Percentiles rank a stretch among this genome's conserved stretches.
Conservation (phyloP, 2,888 invertebrate species). For the Conops quadrifasciatus region DNA sequence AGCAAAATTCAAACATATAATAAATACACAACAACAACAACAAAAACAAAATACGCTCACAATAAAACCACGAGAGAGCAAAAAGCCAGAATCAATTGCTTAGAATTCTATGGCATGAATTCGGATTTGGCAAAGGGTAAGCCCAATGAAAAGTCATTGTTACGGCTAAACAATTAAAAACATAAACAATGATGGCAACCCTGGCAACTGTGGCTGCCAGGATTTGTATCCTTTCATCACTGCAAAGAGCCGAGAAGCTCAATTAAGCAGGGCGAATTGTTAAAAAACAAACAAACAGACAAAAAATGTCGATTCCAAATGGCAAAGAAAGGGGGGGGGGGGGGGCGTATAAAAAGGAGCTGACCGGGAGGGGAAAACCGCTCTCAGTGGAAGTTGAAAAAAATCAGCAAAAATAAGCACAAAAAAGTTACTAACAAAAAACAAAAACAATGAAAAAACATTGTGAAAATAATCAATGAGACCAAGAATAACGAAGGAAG, state of each 20-base stretch:
- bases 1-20: too few species aligned
- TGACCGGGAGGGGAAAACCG: too few species aligned
- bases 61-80: neutral
- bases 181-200: constrained; percentile 16
- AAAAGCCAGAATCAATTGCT: neutral
- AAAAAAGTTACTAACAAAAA: too few species aligned
- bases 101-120: neutral
- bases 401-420: too few species aligned
- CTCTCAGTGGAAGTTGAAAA: too few species aligned
- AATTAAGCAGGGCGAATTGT: constrained; percentile 14
- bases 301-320: neutral
- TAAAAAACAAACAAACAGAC: neutral
- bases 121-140: neutral
- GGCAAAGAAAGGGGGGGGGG: too few species aligned
- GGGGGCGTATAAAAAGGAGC: too few species aligned
- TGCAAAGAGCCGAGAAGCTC: constrained; percentile 3
- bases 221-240: neutral
- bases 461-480: too few species aligned
- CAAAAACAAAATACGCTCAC: neutral
- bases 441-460: too few species aligned
- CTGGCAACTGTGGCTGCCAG: neutral
- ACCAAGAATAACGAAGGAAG: too few species aligned
- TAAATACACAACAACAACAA: neutral
- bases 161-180: constrained; percentile 11
- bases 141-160: constrained; percentile 5